Percentiles rank a stretch among this genome's conserved stretches.
These are phyloP conservation scores for Tiliqua scincoides DNA, from an alignment of 2,113 vertebrate species.

Conservation along the genomic window DNA sequence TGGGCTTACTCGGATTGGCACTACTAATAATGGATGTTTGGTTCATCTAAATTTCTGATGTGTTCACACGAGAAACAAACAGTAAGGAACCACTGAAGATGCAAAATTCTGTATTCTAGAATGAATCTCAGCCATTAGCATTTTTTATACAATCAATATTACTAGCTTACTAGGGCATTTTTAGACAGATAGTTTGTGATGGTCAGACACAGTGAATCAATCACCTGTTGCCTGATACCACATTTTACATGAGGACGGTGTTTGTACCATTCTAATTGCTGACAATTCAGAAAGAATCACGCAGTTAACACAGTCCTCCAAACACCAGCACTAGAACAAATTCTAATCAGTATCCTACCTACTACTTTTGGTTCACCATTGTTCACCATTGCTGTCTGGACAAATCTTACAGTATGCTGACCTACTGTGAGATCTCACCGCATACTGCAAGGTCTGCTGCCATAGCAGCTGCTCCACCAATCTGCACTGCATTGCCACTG, in stretches of 20 bases:
- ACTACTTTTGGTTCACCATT: not conserved
- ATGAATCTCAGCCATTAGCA: not conserved
- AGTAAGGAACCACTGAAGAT: not conserved
- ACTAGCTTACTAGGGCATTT: not conserved
- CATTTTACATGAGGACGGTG: not conserved
- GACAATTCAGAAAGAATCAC: not conserved
- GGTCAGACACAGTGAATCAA: not conserved
- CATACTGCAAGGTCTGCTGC: too few species aligned
- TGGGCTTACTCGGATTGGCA: not conserved
- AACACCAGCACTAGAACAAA: not conserved
- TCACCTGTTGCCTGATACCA: not conserved
- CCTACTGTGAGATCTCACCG: too few species aligned
- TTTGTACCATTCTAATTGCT: not conserved
- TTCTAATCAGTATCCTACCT: not conserved
- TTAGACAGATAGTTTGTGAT: not conserved
- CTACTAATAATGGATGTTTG: not conserved
- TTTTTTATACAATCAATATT: rapidly evolving
- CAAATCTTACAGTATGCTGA: not conserved
- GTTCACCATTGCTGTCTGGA: not conserved
- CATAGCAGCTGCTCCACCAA: too few species aligned
- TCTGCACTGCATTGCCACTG: too few species aligned
- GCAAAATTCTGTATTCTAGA: rapidly evolving
- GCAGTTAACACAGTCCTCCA: not conserved
- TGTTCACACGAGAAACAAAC: not conserved
- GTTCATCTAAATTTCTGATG: not conserved